These are phyloP conservation scores for Macrosteles quadrilineatus DNA, from an alignment of 1,140 invertebrate species.

Conservation along the genomic window DNA sequence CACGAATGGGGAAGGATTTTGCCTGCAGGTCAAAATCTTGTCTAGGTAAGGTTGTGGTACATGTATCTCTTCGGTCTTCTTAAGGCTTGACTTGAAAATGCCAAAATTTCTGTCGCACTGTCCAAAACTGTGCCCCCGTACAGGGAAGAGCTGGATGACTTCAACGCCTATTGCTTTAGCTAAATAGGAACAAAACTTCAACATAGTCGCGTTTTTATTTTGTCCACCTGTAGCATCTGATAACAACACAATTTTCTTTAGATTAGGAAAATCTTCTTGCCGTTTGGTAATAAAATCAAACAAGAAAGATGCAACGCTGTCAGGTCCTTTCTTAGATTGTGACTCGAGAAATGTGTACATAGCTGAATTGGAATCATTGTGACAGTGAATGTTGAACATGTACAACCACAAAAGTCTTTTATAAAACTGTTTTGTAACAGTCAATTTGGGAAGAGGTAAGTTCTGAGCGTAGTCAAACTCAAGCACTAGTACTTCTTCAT, in stretches of 20 bases:
- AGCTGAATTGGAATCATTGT: constrained; percentile 22
- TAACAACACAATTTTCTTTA: background rate
- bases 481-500: constrained; percentile 22
- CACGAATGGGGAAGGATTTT: constrained; percentile 2
- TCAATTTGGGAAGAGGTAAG: constrained; percentile 30
- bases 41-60: background rate
- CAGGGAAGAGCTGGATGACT: constrained; percentile 36
- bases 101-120: constrained; percentile 40
- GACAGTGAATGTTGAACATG: constrained; percentile 31
- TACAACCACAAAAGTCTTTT: constrained; percentile 31
- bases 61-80: constrained; percentile 27
- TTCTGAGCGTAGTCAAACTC: constrained; percentile 37
- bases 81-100: constrained; percentile 29
- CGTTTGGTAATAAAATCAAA: background rate
- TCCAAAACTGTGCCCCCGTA: constrained; percentile 35
- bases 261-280: background rate
- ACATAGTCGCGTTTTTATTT: background rate
- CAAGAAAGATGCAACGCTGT: constrained; percentile 13
- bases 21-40: background rate
- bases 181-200: constrained; percentile 28
- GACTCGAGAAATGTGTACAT: constrained; percentile 30
- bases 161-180: constrained; percentile 17
- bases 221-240: background rate
- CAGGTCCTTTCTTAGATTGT: constrained; percentile 22
- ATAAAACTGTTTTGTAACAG: constrained; percentile 33